phyloP scores from a whole-genome alignment of 2,888 invertebrate species.

The Mythimna pallens region DNA sequence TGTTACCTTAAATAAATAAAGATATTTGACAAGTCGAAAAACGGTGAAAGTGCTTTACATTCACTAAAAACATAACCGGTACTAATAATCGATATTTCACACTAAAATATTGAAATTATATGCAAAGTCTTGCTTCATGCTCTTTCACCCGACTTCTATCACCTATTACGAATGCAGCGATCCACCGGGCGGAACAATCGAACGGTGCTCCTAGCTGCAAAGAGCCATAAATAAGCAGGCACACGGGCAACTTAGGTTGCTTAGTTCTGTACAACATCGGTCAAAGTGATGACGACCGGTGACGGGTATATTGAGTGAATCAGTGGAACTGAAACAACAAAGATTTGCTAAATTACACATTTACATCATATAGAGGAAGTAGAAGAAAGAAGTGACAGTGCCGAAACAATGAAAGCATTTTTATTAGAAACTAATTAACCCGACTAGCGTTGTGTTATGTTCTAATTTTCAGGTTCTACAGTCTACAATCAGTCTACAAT shows the following conservation, averaged over 20 bases:
- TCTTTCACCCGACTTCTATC: slow-evolving; percentile 56
- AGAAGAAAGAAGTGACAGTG: not conserved
- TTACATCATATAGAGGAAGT: not conserved
- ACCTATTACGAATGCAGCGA: slow-evolving; percentile 59
- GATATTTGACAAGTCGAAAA: not conserved
- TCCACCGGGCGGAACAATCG: slow-evolving; percentile 72
- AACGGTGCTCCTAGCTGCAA: slow-evolving; percentile 72
- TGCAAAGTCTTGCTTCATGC: slow-evolving; percentile 35
- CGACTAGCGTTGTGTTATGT: not conserved
- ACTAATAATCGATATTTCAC: slow-evolving; percentile 5
- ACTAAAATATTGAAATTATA: slow-evolving; percentile 35
- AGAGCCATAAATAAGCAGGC: slow-evolving; percentile 64
- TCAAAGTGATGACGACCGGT: no score
- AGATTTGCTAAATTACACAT: not conserved
- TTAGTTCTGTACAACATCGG: not conserved
- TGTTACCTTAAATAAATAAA: not conserved
- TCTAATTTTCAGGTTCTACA: no score
- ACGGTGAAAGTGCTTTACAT: slow-evolving; percentile 21
- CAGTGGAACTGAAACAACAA: not conserved
- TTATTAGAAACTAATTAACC: not conserved
- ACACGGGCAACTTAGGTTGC: slow-evolving; percentile 34
- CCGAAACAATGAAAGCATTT: not conserved
- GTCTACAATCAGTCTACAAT: no score
- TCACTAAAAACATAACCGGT: slow-evolving; percentile 10
- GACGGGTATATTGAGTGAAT: not conserved